Evolutionary conservation across 2,888 invertebrate species (phyloP).

Genomic region (Drosophila nr. fundita): DNA sequence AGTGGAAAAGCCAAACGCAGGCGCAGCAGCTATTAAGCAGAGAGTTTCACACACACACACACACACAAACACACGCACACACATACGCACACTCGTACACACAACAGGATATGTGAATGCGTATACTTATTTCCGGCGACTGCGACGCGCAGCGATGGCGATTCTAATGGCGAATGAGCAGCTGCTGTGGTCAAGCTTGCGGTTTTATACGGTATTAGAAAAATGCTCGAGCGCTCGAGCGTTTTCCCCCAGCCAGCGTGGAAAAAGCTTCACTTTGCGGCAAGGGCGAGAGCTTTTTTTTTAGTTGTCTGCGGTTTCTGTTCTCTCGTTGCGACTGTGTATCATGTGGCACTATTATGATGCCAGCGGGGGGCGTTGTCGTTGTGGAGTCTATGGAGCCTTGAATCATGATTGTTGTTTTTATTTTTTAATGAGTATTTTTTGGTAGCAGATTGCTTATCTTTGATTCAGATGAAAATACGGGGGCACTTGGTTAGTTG

Average conservation of each 20-base stretch:
- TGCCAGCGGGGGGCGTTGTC: constrained; percentile 34
- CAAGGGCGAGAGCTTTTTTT: constrained; percentile 56
- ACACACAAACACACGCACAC: constrained; percentile 39
- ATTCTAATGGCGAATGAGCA: constrained; percentile 74
- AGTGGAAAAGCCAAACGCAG: constrained; percentile 22
- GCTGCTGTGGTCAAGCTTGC: constrained; percentile 75
- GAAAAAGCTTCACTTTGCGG: constrained; percentile 56
- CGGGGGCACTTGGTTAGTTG: constrained; percentile 45
- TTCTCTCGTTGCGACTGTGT: constrained; percentile 15
- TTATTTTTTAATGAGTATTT: constrained; percentile 63
- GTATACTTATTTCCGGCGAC: constrained; percentile 40
- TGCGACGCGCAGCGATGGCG: constrained; percentile 64
- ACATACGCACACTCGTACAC: constrained; percentile 6
- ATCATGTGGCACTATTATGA: constrained; percentile 12
- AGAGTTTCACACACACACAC: constrained; percentile 14
- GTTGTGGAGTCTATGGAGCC: constrained; percentile 46
- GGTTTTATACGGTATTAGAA: constrained; percentile 81
- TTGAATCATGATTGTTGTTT: constrained; percentile 47
- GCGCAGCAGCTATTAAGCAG: constrained; percentile 33
- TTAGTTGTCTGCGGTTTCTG: constrained; percentile 5
- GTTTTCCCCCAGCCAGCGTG: constrained; percentile 28
- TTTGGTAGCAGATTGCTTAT: constrained; percentile 65
- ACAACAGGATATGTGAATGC: constrained; percentile 36
- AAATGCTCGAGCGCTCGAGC: constrained; percentile 48
- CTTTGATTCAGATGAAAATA: constrained; percentile 68